A percentile compares a stretch with the other conserved stretches of the same genome.
Evolutionary conservation across 1,140 invertebrate genomes (phyloP).

Genomic region (Danaus plexippus): DNA sequence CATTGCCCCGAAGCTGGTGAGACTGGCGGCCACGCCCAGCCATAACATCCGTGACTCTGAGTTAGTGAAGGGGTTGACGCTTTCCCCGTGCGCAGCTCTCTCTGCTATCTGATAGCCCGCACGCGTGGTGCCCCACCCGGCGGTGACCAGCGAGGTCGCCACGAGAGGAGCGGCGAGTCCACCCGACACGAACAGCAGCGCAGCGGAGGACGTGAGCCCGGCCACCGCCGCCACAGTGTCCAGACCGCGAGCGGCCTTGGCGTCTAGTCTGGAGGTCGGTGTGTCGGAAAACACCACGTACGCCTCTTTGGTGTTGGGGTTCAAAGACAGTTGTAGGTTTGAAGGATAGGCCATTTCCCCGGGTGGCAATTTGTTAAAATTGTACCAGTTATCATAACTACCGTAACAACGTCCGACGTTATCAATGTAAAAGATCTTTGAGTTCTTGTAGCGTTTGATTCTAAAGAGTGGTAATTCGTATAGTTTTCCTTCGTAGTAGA

Average conservation of each 20-base stretch:
- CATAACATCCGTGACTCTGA: conserved; percentile 32
- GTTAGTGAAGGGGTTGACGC: conserved; percentile 27
- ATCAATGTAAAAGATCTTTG: conserved; percentile 26
- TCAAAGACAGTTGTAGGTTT: conserved; percentile 13
- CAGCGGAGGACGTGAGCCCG: conserved; percentile 22
- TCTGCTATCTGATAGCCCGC: conserved; percentile 25
- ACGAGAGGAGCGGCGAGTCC: conserved; percentile 26
- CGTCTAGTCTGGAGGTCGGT: conserved; percentile 14
- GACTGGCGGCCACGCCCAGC: conserved; percentile 31
- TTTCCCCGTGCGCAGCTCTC: conserved; percentile 27
- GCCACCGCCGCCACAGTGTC: conserved; percentile 23
- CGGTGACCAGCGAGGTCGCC: conserved; percentile 17
- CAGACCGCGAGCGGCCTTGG: conserved; percentile 14
- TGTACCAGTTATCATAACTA: conserved; percentile 20
- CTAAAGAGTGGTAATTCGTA: conserved; percentile 31
- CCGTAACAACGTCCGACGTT: conserved; percentile 27
- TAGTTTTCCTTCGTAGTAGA: conserved; percentile 25
- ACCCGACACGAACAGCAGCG: conserved; percentile 24
- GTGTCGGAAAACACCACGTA: conserved; percentile 14
- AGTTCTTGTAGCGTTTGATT: conserved; percentile 22
- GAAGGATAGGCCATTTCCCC: conserved; percentile 26
- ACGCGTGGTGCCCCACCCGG: conserved; percentile 24
- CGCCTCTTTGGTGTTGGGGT: conserved; percentile 18
- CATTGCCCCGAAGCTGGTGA: conserved; percentile 32
- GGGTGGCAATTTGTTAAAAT: conserved; percentile 27